These are phyloP conservation scores for Micromys minutus DNA, from an alignment of 2,113 vertebrate species.

Conservation along the genomic window DNA sequence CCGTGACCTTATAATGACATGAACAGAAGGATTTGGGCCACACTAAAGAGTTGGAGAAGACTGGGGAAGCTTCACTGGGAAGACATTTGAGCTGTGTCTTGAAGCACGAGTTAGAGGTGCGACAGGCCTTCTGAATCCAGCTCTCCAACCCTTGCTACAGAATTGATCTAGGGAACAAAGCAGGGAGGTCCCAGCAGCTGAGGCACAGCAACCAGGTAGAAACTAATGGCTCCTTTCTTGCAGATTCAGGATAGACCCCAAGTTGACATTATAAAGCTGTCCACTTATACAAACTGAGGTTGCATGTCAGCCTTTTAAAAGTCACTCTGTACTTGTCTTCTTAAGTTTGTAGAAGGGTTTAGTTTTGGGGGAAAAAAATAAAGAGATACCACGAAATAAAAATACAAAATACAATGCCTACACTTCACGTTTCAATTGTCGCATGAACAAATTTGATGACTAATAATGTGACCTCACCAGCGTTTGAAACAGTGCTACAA, in stretches of 20 bases:
- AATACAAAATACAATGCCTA: neutral
- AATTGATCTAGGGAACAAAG: neutral
- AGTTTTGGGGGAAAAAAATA: neutral
- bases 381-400: constrained; percentile 7
- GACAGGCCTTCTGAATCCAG: neutral
- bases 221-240: neutral
- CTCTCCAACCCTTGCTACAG: neutral
- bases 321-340: neutral
- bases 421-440: neutral
- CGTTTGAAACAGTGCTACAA: neutral
- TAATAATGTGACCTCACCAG: neutral
- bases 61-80: constrained; percentile 58
- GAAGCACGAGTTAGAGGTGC: neutral
- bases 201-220: neutral
- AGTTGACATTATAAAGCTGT: neutral
- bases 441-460: neutral
- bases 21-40: neutral
- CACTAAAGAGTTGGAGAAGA: neutral
- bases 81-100: constrained; percentile 49
- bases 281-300: neutral
- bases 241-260: neutral
- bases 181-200: neutral
- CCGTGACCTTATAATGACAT: neutral
- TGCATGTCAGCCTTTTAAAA: neutral
- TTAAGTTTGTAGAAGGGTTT: neutral